These are phyloP conservation scores for Diplodus sargus DNA, from an alignment of 2,797 vertebrate species.

Conservation along the genomic window DNA sequence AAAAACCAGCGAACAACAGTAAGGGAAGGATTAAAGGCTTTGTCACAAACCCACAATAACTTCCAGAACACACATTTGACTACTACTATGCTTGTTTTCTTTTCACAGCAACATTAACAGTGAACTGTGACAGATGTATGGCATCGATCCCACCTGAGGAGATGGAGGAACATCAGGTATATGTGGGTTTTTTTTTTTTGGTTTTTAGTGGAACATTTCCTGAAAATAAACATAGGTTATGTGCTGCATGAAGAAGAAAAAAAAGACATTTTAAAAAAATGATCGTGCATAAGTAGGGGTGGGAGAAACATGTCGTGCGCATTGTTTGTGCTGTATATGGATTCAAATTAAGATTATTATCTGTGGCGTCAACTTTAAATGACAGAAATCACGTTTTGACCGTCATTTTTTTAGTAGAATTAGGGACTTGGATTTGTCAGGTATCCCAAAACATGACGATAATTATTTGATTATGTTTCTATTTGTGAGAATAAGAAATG, in stretches of 20 bases:
- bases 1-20: background rate
- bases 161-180: conserved; percentile 78
- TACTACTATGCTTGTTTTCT: conserved; percentile 1
- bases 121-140: conserved; percentile 56
- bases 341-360: background rate
- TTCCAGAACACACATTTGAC: background rate
- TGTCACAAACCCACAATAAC: background rate
- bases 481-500: too few species aligned
- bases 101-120: conserved; percentile 23
- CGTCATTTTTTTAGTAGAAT: too few species aligned
- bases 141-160: conserved; percentile 65
- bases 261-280: too few species aligned
- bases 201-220: background rate
- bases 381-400: background rate
- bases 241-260: background rate
- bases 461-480: too few species aligned
- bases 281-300: background rate
- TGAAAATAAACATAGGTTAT: background rate
- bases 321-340: background rate
- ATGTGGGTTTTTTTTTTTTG: too few species aligned
- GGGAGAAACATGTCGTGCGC: background rate
- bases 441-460: too few species aligned
- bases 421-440: too few species aligned
- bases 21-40: background rate
- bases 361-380: background rate